phyloP scores from a whole-genome alignment of 2,888 invertebrate species.

The Hesperia comma region DNA sequence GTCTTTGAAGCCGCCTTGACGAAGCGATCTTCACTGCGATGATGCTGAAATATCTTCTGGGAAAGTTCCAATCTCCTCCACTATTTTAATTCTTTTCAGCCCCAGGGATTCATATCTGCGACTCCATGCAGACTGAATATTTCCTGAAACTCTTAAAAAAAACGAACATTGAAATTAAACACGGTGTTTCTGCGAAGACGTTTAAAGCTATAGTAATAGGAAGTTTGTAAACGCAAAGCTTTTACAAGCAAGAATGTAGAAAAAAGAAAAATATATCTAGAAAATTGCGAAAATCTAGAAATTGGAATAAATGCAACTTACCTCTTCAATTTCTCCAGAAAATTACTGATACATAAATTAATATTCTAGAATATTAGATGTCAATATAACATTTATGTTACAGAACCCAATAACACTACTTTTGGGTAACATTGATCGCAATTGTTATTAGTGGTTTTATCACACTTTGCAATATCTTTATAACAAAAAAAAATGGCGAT shows the following conservation, averaged over 20 bases:
- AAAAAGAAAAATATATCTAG: no score
- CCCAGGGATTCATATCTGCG: not conserved
- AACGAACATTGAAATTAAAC: not conserved
- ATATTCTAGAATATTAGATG: not conserved
- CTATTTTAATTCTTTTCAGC: not conserved
- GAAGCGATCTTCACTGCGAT: not conserved
- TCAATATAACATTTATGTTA: not conserved
- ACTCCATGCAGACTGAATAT: not conserved
- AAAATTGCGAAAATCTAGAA: no score
- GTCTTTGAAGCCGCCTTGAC: not conserved
- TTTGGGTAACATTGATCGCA: no score
- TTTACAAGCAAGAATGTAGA: no score
- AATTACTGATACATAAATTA: not conserved
- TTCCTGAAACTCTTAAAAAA: constrained; percentile 1
- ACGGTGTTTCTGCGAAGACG: not conserved
- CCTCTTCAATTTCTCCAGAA: no score
- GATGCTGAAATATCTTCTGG: not conserved
- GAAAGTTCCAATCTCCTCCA: not conserved
- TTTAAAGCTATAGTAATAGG: not conserved
- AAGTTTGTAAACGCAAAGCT: not conserved
- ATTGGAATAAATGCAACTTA: no score
- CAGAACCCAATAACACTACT: not conserved
- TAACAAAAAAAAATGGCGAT: not conserved
- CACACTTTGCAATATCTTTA: not conserved
- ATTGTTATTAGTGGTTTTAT: not conserved